phyloP scores from a whole-genome alignment of 2,888 invertebrate genomes.

The Mesorhabditis belari region DNA sequence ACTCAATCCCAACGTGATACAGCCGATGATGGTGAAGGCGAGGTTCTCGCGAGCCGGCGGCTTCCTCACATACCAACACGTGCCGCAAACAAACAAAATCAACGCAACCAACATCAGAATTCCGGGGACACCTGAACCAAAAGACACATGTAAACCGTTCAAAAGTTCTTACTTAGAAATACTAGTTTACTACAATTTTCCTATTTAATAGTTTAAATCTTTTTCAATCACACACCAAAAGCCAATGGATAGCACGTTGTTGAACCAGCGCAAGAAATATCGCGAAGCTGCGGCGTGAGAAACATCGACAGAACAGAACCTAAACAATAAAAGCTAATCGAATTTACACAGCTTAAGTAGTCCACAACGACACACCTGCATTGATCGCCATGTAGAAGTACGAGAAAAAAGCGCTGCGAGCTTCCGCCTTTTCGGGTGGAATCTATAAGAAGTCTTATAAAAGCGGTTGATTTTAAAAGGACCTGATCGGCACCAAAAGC shows the following conservation, averaged over 20 bases:
- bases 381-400: constrained; percentile 91
- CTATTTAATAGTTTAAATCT: too few species aligned
- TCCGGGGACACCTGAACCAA: neutral
- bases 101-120: neutral
- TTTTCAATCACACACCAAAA: neutral
- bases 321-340: too few species aligned
- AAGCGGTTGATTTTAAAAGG: too few species aligned
- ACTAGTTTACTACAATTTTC: too few species aligned
- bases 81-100: neutral
- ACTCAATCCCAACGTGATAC: neutral
- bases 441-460: neutral
- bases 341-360: too few species aligned
- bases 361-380: constrained; percentile 74
- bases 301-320: too few species aligned
- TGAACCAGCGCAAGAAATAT: neutral
- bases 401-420: constrained; percentile 70
- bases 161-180: too few species aligned
- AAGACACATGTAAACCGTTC: too few species aligned
- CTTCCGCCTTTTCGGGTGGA: neutral
- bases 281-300: constrained; percentile 73
- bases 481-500: constrained; percentile 60
- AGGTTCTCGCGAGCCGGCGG: neutral
- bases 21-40: neutral
- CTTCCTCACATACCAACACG: neutral
- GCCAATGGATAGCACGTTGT: neutral